These are phyloP conservation scores for Protula sp. DNA, from an alignment of 2,888 invertebrate species.

Conservation along the genomic window DNA sequence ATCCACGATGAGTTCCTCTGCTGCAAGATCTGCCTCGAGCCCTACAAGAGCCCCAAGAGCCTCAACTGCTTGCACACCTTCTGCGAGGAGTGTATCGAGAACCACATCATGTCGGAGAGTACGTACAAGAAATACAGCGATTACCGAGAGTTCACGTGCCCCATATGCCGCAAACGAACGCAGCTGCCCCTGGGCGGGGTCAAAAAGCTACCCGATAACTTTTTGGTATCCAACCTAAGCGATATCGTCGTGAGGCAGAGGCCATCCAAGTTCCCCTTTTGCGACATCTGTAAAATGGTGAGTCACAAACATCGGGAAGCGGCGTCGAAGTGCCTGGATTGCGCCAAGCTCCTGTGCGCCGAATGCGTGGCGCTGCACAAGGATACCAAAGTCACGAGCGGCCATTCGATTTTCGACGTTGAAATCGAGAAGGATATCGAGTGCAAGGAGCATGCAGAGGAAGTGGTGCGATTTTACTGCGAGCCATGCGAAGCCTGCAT, in stretches of 20 bases:
- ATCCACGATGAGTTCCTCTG: constrained; percentile 54
- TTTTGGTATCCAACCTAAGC: constrained; percentile 51
- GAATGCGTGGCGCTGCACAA: constrained; percentile 50
- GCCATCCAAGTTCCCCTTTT: constrained; percentile 51
- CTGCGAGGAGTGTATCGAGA: constrained; percentile 53
- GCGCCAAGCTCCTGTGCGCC: constrained; percentile 53
- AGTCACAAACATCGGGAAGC: constrained; percentile 50
- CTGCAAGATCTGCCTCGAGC: constrained; percentile 54
- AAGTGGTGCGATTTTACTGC: constrained; percentile 51
- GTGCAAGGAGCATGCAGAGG: constrained; percentile 52
- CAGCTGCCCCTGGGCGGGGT: constrained; percentile 54
- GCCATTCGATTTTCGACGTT: constrained; percentile 53
- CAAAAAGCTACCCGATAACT: constrained; percentile 55
- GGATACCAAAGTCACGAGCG: constrained; percentile 51
- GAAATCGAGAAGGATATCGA: constrained; percentile 55
- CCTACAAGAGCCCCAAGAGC: constrained; percentile 53
- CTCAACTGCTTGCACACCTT: constrained; percentile 54
- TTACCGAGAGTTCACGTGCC: constrained; percentile 54
- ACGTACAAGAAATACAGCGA: constrained; percentile 55
- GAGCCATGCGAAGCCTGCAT: constrained; percentile 54
- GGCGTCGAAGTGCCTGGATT: constrained; percentile 53
- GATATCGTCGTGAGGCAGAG: constrained; percentile 48
- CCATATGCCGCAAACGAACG: constrained; percentile 53
- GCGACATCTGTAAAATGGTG: constrained; percentile 53
- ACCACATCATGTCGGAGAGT: constrained; percentile 51